Evolutionary conservation across 2,888 invertebrate genomes (phyloP).

Genomic region (Cancer borealis): DNA sequence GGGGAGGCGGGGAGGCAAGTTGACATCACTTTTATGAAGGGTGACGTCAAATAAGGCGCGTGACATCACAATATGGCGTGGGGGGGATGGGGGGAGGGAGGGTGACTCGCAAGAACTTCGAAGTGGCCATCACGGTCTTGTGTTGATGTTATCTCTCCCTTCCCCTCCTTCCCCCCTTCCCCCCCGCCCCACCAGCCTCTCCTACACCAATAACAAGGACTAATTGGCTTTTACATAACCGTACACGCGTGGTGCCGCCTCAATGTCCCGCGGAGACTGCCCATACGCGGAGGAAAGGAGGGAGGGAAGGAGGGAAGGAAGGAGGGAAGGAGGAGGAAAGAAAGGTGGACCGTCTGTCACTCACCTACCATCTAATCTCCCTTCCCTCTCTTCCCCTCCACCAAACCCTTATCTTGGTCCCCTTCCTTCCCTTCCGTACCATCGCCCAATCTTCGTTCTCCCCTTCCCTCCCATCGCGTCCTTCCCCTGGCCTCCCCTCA

Average conservation of each 20-base stretch:
- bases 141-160: slow-evolving; percentile 3
- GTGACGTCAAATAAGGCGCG: slow-evolving; percentile 15
- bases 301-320: background rate
- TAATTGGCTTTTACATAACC: slow-evolving; percentile 43
- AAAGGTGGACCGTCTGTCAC: background rate
- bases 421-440: no score
- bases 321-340: background rate
- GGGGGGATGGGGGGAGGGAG: background rate
- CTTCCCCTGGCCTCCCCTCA: background rate
- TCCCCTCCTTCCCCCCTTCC: background rate
- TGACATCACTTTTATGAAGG: slow-evolving; percentile 43
- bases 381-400: no score
- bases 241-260: background rate
- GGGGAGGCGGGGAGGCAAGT: background rate
- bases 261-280: background rate
- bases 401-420: no score
- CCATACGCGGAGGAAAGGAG: slow-evolving; percentile 22
- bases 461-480: background rate
- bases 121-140: background rate
- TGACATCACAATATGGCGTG: slow-evolving; percentile 41
- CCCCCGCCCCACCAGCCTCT: background rate
- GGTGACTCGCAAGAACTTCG: slow-evolving; percentile 23
- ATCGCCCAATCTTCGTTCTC: background rate
- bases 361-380: background rate
- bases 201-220: slow-evolving; percentile 32